Percentiles rank a stretch among this genome's conserved stretches.
Conservation (phyloP, 1,140 invertebrate genomes). For the Leguminivora glycinivorella region DNA sequence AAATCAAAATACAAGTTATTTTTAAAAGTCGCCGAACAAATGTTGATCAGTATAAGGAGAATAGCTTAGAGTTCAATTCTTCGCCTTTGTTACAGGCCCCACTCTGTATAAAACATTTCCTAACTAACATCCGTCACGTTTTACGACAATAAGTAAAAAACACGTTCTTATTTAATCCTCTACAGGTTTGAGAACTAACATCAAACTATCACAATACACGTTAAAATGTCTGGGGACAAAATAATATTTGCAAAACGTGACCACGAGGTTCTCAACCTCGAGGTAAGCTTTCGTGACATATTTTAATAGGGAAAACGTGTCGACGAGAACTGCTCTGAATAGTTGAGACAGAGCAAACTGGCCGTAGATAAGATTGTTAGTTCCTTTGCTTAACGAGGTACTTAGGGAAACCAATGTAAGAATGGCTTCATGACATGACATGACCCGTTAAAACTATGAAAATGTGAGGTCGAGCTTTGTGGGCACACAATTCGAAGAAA, state of each 20-base stretch:
- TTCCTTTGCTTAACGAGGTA: not conserved
- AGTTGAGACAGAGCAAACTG: not conserved
- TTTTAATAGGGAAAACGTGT: conserved; percentile 12
- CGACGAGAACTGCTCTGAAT: not conserved
- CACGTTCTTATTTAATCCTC: not conserved
- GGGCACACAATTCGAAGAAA: no score
- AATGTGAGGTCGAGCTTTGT: not conserved
- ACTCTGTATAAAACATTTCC: not conserved
- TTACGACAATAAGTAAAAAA: no score
- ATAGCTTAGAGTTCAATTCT: no score
- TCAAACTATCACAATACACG: not conserved
- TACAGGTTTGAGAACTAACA: not conserved
- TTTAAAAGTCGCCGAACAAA: no score
- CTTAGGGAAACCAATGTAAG: not conserved
- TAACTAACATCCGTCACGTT: not conserved
- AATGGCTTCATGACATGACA: not conserved
- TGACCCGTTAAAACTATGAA: not conserved
- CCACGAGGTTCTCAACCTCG: not conserved
- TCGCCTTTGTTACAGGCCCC: no score
- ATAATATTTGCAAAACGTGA: conserved; percentile 12
- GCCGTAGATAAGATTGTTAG: not conserved
- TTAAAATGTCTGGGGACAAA: not conserved
- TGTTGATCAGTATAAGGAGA: no score
- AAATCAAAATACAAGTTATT: no score
- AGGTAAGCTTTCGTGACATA: not conserved